A percentile compares a stretch with the other conserved stretches of the same genome.
phyloP scores from a whole-genome alignment of 2,113 vertebrate species.

The Alaudala cheleensis region DNA sequence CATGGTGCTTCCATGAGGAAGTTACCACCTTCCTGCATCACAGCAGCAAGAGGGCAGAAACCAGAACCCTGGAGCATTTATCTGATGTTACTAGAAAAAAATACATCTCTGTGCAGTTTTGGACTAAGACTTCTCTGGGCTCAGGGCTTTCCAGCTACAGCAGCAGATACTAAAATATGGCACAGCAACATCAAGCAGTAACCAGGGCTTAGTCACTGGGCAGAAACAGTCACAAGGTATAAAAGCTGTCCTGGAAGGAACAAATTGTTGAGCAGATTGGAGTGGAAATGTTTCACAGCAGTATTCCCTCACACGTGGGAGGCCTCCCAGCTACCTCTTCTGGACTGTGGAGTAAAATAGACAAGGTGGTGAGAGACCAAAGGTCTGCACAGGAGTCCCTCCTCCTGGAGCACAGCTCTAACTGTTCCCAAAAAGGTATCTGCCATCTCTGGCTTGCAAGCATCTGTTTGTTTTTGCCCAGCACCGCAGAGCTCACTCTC shows the following conservation, averaged over 20 bases:
- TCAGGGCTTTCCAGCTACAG: neutral
- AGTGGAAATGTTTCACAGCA: accelerated
- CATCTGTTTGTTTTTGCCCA: too few relatives aligned
- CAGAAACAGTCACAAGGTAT: neutral
- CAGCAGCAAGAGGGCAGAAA: neutral
- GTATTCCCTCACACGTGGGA: neutral
- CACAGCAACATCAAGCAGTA: too few relatives aligned
- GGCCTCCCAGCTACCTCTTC: neutral
- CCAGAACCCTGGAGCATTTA: neutral
- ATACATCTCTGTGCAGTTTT: accelerated
- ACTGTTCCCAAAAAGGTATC: too few relatives aligned
- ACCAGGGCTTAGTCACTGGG: accelerated
- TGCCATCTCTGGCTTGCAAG: neutral
- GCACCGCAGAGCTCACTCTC: neutral
- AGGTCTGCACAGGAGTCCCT: neutral
- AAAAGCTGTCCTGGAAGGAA: neutral
- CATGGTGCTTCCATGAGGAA: accelerated
- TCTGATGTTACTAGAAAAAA: neutral
- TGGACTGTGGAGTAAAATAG: neutral
- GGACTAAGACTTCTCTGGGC: neutral
- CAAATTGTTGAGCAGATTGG: accelerated
- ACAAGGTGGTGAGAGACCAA: too few relatives aligned
- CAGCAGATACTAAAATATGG: accelerated
- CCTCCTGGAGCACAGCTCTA: neutral
- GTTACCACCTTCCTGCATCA: neutral